Conservation (phyloP, 2,888 invertebrate species). For the Heliothis peltigera region DNA sequence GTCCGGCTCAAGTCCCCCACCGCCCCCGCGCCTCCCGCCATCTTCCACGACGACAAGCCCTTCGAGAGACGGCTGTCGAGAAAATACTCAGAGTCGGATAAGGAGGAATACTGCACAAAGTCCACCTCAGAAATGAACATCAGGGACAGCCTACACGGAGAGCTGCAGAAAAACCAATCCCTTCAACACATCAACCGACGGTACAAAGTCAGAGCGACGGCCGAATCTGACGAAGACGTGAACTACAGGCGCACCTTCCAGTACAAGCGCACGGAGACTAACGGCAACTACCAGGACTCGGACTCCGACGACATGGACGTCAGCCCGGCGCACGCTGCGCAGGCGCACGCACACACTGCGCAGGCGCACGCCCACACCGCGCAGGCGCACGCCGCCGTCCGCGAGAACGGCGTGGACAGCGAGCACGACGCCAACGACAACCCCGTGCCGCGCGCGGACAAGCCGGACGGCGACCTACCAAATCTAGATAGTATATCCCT, state of each 20-base stretch:
- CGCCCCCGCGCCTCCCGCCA: slow-evolving; percentile 36
- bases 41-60: slow-evolving; percentile 47
- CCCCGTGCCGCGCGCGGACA: slow-evolving; percentile 60
- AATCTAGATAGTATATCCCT: slow-evolving; percentile 82
- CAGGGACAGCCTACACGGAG: slow-evolving; percentile 73
- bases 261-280: slow-evolving; percentile 78
- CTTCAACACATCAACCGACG: slow-evolving; percentile 82
- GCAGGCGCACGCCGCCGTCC: slow-evolving; percentile 70
- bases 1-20: slow-evolving; percentile 84
- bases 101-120: slow-evolving; percentile 83
- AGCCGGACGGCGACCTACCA: slow-evolving; percentile 75
- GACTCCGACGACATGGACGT: slow-evolving; percentile 79
- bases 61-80: slow-evolving; percentile 65
- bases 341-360: slow-evolving; percentile 65
- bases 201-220: slow-evolving; percentile 67
- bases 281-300: slow-evolving; percentile 81
- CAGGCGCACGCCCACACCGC: slow-evolving; percentile 67
- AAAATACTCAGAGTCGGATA: slow-evolving; percentile 84
- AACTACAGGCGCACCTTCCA: slow-evolving; percentile 73
- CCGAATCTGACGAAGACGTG: slow-evolving; percentile 82
- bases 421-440: slow-evolving; percentile 84
- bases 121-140: slow-evolving; percentile 82
- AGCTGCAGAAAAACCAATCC: slow-evolving; percentile 85
- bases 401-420: slow-evolving; percentile 81
- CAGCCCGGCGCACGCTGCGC: slow-evolving; percentile 64